Base-by-base conservation (phyloP, 2,888 invertebrate genomes). In the Sphecodes monilicornis region DNA sequence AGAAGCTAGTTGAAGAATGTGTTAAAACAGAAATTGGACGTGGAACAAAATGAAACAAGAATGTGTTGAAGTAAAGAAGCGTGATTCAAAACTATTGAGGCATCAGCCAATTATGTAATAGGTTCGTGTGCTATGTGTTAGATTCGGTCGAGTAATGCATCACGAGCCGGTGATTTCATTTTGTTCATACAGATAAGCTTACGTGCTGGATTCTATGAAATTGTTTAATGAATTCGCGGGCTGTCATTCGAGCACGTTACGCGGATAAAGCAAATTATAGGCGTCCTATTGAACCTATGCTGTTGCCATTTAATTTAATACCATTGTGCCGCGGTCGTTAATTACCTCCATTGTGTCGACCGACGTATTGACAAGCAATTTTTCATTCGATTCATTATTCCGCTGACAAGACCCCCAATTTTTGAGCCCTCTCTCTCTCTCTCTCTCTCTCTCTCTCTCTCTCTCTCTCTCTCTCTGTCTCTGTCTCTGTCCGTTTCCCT, bases 151-250 rank as follows among this genome's bases (percentile, higher is more conserved):
- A 8, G 39, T 36, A 36, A 36, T 36, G n/a, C 39, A 36, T 36
- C 60, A 16, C 29, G 11, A 4, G 36, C 36, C 22, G 36, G 11
- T 11, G 22, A 36, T 36, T 76, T 74, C 29, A 10, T 13, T 70
- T 43, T 29, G 26, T n/a, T 26, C 18, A 32, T n/a, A 54, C 5
- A 66, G 22, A 43, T 29, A 8, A 11, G 60, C 50, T 29, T 26
- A 41, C 43, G 43, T 41, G 32, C 18, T 5, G 57, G 32, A 72
- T 77, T 71, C n/a, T 46, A 18, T 32, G 29, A 84, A 83, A 87
- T 85, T 82, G 87, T 89, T 89, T 76, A 85, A 87, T 81, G 80
- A 78, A 81, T 78, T 78, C 72, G 60, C 73, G 74, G 72, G 54
- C 68, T 82, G 85, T 85, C 78, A 76, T 87, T 87, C 54, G 76